These are phyloP conservation scores for Myiozetetes cayanensis DNA, from an alignment of 2,113 vertebrate species.

Conservation along the genomic window DNA sequence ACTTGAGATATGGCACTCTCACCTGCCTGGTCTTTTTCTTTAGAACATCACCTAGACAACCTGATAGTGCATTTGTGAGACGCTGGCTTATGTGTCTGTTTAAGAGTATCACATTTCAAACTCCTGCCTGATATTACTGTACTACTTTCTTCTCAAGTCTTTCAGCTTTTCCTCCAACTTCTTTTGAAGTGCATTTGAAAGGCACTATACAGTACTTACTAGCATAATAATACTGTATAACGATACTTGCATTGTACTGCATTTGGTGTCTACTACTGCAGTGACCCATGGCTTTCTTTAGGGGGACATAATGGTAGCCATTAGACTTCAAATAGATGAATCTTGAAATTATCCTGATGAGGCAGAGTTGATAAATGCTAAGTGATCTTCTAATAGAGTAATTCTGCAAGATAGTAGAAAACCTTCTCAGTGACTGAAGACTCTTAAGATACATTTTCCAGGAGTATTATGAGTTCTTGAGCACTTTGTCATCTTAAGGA, in stretches of 20 bases:
- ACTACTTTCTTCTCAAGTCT: background rate
- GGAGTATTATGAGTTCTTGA: background rate
- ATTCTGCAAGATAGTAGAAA: background rate
- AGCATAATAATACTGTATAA: background rate
- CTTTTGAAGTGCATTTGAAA: constrained; percentile 17
- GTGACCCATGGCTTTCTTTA: background rate
- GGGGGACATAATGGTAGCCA: background rate
- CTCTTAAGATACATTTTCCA: background rate
- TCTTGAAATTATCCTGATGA: background rate
- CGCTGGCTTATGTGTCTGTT: accelerated
- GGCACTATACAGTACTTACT: background rate
- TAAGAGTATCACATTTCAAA: background rate
- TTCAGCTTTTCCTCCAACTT: background rate
- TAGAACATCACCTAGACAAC: constrained; percentile 6
- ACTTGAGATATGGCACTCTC: background rate
- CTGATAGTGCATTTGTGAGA: background rate
- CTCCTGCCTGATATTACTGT: background rate
- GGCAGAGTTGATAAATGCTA: background rate
- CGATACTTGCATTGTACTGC: background rate
- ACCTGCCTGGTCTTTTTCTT: background rate
- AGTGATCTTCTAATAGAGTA: background rate
- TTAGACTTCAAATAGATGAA: background rate
- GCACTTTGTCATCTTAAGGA: background rate
- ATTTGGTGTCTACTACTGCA: background rate
- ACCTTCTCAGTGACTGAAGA: background rate